These are phyloP conservation scores for Hycleus phaleratus DNA, from an alignment of 1,140 invertebrate genomes.

Conservation along the genomic window DNA sequence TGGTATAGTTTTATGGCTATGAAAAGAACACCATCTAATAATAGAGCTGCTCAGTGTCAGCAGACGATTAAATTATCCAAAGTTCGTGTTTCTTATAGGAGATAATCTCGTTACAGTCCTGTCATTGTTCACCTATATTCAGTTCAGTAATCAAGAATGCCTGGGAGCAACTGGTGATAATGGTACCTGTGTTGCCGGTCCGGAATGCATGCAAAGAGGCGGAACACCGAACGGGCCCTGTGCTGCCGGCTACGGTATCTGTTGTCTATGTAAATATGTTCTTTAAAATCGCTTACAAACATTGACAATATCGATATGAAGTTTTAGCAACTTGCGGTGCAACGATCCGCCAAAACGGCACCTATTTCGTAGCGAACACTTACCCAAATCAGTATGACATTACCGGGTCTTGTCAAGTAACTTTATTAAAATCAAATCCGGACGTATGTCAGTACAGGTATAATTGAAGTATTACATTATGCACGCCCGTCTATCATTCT, in stretches of 20 bases:
- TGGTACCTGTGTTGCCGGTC: conserved; percentile 62
- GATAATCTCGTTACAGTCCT: conserved; percentile 19
- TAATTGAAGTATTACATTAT: not conserved
- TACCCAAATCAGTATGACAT: conserved; percentile 68
- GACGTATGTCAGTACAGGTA: conserved; percentile 77
- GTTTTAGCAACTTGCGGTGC: conserved; percentile 70
- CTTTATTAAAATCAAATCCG: conserved; percentile 63
- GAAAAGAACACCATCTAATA: too few relatives aligned
- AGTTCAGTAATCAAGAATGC: conserved; percentile 62
- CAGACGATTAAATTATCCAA: too few relatives aligned
- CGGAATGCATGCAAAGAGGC: conserved; percentile 58
- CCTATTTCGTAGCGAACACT: conserved; percentile 73
- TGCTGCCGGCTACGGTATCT: conserved; percentile 66
- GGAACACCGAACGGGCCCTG: conserved; percentile 68
- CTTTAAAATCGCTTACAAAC: too few relatives aligned
- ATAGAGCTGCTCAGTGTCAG: too few relatives aligned
- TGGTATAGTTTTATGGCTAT: too few relatives aligned
- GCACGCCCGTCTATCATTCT: not conserved
- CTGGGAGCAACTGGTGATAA: conserved; percentile 62
- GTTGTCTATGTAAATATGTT: conserved; percentile 59
- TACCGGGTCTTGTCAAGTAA: conserved; percentile 75
- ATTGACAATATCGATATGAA: conserved; percentile 33
- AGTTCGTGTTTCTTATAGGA: too few relatives aligned
- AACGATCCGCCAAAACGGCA: conserved; percentile 67
- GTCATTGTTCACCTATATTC: conserved; percentile 58